Conservation (phyloP, 2,888 invertebrate genomes). For the Magallana nippona region DNA sequence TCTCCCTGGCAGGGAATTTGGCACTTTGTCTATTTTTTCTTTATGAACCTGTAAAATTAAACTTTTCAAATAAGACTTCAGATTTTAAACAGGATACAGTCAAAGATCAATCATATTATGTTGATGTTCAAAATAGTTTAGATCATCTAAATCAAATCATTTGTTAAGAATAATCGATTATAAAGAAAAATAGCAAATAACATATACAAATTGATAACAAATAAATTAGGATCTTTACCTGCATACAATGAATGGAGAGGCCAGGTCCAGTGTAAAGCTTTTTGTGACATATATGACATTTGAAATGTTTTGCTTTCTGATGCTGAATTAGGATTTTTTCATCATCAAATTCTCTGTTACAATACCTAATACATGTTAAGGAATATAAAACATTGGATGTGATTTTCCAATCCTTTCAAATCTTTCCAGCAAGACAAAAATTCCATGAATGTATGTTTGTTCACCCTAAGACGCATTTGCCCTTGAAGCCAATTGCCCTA, state of each 20-base stretch:
- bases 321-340: constrained; percentile 99
- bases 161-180: too few relatives aligned
- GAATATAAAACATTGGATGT: constrained; percentile 45
- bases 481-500: too few relatives aligned
- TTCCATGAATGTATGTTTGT: too few relatives aligned
- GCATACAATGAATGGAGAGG: constrained; percentile 99
- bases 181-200: background rate
- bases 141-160: too few relatives aligned
- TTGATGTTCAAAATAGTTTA: too few relatives aligned
- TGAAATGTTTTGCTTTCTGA: constrained; percentile 99
- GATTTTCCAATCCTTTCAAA: too few relatives aligned
- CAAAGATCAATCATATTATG: too few relatives aligned
- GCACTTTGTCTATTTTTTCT: constrained; percentile 99
- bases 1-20: constrained; percentile 97
- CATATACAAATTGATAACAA: background rate
- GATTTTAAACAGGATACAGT: too few relatives aligned
- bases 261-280: constrained; percentile 99
- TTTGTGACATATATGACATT: constrained; percentile 99
- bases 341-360: constrained; percentile 99
- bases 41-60: constrained; percentile 91
- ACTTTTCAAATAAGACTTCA: background rate
- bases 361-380: constrained; percentile 88
- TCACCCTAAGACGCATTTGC: too few relatives aligned
- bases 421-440: too few relatives aligned
- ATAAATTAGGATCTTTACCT: constrained; percentile 84